Evolutionary conservation across 2,797 vertebrate species (phyloP), one percentile per base, ranked within the genome.

Genomic region (Ctenopoma kingsleyae): DNA sequence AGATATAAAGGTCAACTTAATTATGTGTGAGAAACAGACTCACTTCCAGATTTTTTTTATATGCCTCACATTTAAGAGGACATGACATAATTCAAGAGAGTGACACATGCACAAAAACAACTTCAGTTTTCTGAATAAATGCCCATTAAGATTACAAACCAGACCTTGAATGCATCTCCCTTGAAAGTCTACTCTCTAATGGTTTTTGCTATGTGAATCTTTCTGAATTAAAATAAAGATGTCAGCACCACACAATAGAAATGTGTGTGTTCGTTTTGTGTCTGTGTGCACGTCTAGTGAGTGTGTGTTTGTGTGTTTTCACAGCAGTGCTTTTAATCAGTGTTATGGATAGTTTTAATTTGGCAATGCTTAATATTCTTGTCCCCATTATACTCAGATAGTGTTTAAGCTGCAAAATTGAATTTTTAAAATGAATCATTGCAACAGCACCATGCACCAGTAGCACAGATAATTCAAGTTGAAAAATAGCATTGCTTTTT

Each of bases 281-380:
- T 49, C 23, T 1, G 9, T 19, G 48, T 19, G 58, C 68, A 64
- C 55, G 47, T 17, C 5, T 55, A 2, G 36, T 15, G 68, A 16
- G 38, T 11, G 47, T 35, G 19, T 17, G 68, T n/a, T 35, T 11
- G 47, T 35, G 6, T 46, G 67, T 51, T n/a, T 69, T 59, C 23
- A 38, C 43, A 73, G 78, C 66, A 4, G 57, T 67, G 79, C 83
- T 89, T 93, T 92, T 90, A 91, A 92, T 92, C 90, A 91, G 84
- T 58, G 76, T 86, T 89, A 89, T 91, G 88, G 86, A 93, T 91
- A 88, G 84, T 91, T 92, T 91, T 92, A 88, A 89, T 93, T 92
- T 89, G 87, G 76, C 80, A 73, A 74, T 86, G 86, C 77, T 88
- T 89, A 90, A 90, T 91, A 87, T 82, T 76, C 87, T 88, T 89